These are phyloP conservation scores for Gasterosteus nipponicus DNA, from an alignment of 2,113 vertebrate genomes.

Conservation along the genomic window DNA sequence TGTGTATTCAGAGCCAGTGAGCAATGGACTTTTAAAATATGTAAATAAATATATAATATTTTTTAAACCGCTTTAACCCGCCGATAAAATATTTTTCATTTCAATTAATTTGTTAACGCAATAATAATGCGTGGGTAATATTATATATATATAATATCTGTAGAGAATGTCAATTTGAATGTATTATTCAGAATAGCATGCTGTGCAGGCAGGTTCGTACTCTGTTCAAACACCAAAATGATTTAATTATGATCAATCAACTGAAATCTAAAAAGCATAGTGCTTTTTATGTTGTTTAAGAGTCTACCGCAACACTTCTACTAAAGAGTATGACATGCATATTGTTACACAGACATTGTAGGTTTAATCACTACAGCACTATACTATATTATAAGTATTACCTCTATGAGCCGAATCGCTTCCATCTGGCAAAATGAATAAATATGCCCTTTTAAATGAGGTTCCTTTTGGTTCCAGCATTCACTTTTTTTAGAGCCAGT, in stretches of 20 bases:
- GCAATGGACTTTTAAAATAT: too few relatives aligned
- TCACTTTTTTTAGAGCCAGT: conserved; percentile 2
- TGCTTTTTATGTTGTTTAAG: neutral
- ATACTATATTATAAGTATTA: neutral
- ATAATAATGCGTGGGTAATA: too few relatives aligned
- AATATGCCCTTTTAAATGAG: conserved; percentile 33
- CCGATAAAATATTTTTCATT: too few relatives aligned
- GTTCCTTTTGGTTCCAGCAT: conserved; percentile 17
- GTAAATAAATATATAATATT: too few relatives aligned
- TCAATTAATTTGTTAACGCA: too few relatives aligned
- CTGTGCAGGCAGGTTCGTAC: neutral
- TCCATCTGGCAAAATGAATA: conserved; percentile 42
- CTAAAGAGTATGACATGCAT: neutral
- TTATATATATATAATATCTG: too few relatives aligned
- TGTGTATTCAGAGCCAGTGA: too few relatives aligned
- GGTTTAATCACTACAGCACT: conserved; percentile 29
- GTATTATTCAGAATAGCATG: neutral
- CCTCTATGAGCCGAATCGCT: conserved; percentile 24
- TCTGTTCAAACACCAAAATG: neutral
- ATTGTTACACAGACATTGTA: neutral
- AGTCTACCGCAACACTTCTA: neutral
- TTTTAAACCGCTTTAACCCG: too few relatives aligned
- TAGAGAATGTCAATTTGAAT: too few relatives aligned
- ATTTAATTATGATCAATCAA: neutral
- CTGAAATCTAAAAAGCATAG: neutral